Base-by-base conservation (phyloP, 2,888 invertebrate genomes). In the Callyntrura sp. region DNA sequence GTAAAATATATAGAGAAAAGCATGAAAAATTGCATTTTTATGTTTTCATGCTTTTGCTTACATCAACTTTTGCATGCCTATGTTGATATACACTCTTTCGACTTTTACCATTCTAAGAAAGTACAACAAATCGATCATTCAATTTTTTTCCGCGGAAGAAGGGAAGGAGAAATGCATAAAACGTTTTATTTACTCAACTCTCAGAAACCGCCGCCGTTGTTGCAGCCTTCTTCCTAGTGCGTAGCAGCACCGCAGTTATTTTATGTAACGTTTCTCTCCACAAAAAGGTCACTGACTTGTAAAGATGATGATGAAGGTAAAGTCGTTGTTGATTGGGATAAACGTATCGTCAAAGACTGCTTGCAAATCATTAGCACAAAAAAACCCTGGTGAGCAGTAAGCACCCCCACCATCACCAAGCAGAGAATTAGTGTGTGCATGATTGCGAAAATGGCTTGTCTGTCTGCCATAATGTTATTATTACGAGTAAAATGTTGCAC, bases 211-310 rank as follows among this genome's bases (percentile, higher is more conserved):
- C 73, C 2, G 28, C 48, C 20, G 11, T 48, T 12, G 20, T 25
- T n/a, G 57, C 17, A 57, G 35, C n/a, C n/a, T 65, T 35, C 28
- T 14, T 3, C n/a, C n/a, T n/a, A n/a, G n/a, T 60, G 60, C 60
- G 51, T n/a, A 23, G 20, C 14, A 35, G 14, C n/a, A 28, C 23
- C 25, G 2, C 12, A 35, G 17, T 9, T 14, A 60, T 60, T 60
- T 65, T 35, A 65, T 17, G 12, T 11, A 73, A 73, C 73, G 73
- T 73, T 23, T 2, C 4, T 20, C 73, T n/a, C 6, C 35, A 4
- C 35, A 48, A 83, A 57, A 43, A 73, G 84, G 84, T 85, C 84
- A 73, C 35, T 85, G 84, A 85, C 70, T 73, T 57, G 65, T 85
- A 6, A 11, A 20, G 20, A 73, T 48, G 3, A 48, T 20, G 23